These are phyloP conservation scores for Cataglyphis hispanica DNA, from an alignment of 1,140 invertebrate species.

Conservation along the genomic window DNA sequence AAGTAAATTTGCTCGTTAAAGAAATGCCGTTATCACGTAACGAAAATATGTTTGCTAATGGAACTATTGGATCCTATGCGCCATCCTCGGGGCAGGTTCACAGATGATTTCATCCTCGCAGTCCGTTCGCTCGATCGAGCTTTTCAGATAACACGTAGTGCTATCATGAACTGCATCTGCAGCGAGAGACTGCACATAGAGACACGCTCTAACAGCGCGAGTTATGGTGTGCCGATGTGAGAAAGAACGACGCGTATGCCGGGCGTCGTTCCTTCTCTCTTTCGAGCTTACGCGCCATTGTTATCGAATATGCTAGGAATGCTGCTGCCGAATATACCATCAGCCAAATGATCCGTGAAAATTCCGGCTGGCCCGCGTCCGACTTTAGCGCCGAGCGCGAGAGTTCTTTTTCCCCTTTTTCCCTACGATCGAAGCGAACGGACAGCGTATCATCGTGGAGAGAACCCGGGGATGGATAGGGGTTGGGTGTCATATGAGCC, in stretches of 20 bases:
- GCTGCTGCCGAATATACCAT: slow-evolving; percentile 77
- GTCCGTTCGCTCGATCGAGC: slow-evolving; percentile 67
- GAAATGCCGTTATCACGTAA: background rate
- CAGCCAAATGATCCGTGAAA: slow-evolving; percentile 83
- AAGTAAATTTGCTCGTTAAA: slow-evolving; percentile 6
- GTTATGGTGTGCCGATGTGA: slow-evolving; percentile 63
- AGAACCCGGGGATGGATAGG: slow-evolving; percentile 61
- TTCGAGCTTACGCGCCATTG: slow-evolving; percentile 56
- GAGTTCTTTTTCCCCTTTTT: slow-evolving; percentile 59
- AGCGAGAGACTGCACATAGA: slow-evolving; percentile 45
- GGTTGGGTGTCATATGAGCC: slow-evolving; percentile 6
- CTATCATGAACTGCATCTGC: slow-evolving; percentile 53
- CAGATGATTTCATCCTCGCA: slow-evolving; percentile 65
- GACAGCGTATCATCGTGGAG: slow-evolving; percentile 42
- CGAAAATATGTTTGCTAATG: slow-evolving; percentile 35
- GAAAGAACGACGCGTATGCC: background rate
- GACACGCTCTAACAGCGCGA: slow-evolving; percentile 11
- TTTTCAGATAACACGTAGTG: slow-evolving; percentile 58
- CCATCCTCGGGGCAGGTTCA: slow-evolving; percentile 33
- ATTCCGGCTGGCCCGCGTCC: slow-evolving; percentile 73
- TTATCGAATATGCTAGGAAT: slow-evolving; percentile 81
- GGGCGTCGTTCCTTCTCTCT: slow-evolving; percentile 31
- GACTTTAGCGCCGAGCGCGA: slow-evolving; percentile 71
- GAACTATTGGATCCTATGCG: slow-evolving; percentile 4
- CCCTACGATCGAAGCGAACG: slow-evolving; percentile 13